Evolutionary conservation across 2,797 vertebrate genomes (phyloP), one percentile per base, ranked within the genome.

Genomic region (Prionace glauca): DNA sequence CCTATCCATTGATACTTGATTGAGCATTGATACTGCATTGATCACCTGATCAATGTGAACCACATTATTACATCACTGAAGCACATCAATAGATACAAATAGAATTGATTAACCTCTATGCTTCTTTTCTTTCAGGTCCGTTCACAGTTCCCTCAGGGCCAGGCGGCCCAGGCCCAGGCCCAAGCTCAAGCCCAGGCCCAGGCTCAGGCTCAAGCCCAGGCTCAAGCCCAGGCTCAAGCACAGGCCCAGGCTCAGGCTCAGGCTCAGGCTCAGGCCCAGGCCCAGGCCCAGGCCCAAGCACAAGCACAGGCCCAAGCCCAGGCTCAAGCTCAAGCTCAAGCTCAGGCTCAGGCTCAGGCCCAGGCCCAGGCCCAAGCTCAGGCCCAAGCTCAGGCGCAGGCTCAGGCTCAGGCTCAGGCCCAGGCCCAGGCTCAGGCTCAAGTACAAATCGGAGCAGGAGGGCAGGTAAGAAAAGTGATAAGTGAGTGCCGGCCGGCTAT

Each of bases 251-350:
- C 62, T 0, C 62, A 67, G 20, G 91, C 91, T 0, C 92, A 97
- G 94, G 96, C 97, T 56, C 97, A 97, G 95, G 96, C 97, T 10
- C 97, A 98, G 84, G 97, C 98, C 0, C 98, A 97, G 74, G 96
- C 96, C 0, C 96, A 96, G 0, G 96, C 96, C 0, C 97, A 96
- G 0, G 96, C 93, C 0, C 98, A 98, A 96, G 97, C 97, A 56
- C 98, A 98, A 95, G 97, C 97, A 2, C 97, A 95, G 0, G 93
- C 93, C 0, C 93, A 95, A 0, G 93, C 93, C 0, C 93, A 95
- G 0, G 93, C 93, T 0, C 93, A 95, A 2, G 93, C 71, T 0
- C 93, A 95, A 0, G 93, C 90, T 1, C 90, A 92, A 1, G 90
- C 71, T 0, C 93, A 94, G 5, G 93, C 71, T 0, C 92, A 72